Percentiles rank a stretch among this genome's conserved stretches.
Conservation (phyloP, 2,797 vertebrate species). For the Rallus crepitans region DNA sequence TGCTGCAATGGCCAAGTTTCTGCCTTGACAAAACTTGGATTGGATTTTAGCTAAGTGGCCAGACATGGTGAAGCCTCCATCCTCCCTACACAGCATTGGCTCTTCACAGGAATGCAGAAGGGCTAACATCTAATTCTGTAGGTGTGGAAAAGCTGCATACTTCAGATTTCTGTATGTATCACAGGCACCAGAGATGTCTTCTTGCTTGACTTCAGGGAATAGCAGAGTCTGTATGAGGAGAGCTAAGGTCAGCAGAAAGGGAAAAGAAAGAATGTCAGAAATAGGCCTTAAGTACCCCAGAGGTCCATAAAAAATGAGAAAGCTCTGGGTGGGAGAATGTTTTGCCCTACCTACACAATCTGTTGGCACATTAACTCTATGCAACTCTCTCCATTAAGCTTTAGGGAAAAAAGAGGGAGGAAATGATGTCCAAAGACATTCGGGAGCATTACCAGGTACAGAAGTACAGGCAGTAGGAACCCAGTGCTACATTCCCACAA, state of each 20-base stretch:
- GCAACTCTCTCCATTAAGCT: background rate
- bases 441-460: background rate
- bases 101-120: background rate
- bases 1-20: slow-evolving; percentile 1
- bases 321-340: background rate
- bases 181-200: background rate
- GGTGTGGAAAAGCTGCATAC: background rate
- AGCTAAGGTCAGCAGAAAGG: background rate
- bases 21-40: background rate
- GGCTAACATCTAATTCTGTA: background rate
- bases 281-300: background rate
- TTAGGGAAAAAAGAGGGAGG: background rate
- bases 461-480: background rate
- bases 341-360: background rate
- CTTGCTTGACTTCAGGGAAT: background rate
- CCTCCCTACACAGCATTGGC: background rate
- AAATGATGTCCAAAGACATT: background rate
- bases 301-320: background rate
- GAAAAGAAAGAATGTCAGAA: background rate
- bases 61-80: background rate
- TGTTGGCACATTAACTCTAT: background rate
- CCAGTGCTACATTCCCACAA: background rate
- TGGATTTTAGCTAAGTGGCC: background rate
- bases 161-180: background rate
- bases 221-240: background rate